Evolutionary conservation across 2,797 vertebrate species (phyloP).

Genomic region (Parambassis ranga): DNA sequence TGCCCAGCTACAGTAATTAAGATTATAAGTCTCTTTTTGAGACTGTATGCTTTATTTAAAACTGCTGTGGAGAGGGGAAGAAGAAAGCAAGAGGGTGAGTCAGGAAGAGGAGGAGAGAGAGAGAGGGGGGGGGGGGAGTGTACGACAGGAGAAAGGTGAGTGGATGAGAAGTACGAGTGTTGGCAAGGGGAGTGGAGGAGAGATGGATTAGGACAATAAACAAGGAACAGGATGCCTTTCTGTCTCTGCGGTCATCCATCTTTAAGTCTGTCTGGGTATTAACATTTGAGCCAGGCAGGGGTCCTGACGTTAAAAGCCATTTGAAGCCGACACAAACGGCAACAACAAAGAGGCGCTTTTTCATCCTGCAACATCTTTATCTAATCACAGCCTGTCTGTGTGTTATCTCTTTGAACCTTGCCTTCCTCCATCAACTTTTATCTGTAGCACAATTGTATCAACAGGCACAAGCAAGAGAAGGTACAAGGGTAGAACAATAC

Average conservation of each 20-base stretch:
- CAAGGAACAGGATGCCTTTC: slow-evolving; percentile 6
- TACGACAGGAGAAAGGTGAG: slow-evolving; percentile 21
- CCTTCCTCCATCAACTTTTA: slow-evolving; percentile 22
- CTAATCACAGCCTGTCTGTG: slow-evolving; percentile 27
- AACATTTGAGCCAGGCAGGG: neutral
- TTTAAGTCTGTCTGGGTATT: neutral
- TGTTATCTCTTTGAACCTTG: slow-evolving; percentile 8
- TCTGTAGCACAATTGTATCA: slow-evolving; percentile 39
- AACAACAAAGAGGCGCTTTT: neutral
- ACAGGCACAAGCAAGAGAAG: slow-evolving; percentile 20
- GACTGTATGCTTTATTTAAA: neutral
- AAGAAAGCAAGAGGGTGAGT: neutral
- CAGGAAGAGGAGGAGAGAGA: neutral
- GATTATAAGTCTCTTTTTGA: no score
- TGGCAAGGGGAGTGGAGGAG: slow-evolving; percentile 1
- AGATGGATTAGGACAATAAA: neutral
- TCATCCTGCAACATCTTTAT: slow-evolving; percentile 15
- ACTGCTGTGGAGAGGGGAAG: neutral
- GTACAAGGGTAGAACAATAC: slow-evolving; percentile 31
- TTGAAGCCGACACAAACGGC: slow-evolving; percentile 3
- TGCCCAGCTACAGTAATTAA: no score
- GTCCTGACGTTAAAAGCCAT: neutral
- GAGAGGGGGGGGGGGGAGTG: slow-evolving; percentile 8
- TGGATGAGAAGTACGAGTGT: slow-evolving; percentile 40
- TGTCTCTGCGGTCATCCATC: neutral